These are phyloP conservation scores for Echeneis naucrates DNA, from an alignment of 2,797 vertebrate species.

Conservation along the genomic window DNA sequence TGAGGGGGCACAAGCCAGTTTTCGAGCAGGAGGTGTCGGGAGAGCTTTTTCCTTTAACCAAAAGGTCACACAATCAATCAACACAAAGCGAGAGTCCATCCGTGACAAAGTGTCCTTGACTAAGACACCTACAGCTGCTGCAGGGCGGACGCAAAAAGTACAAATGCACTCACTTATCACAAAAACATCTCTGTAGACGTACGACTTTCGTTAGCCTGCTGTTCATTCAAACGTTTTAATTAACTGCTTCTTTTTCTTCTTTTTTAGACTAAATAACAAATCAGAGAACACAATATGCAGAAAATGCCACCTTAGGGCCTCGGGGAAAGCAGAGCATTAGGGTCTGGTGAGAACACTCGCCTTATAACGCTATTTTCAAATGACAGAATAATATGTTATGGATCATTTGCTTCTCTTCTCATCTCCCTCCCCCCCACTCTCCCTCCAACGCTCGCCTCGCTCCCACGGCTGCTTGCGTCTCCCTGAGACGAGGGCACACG, in stretches of 20 bases:
- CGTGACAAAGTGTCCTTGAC: conserved; percentile 66
- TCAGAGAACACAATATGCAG: conserved; percentile 54
- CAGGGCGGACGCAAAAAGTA: neutral
- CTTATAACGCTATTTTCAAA: conserved; percentile 86
- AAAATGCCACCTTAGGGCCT: conserved; percentile 84
- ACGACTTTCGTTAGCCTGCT: conserved; percentile 46
- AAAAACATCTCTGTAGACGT: neutral
- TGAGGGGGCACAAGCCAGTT: conserved; percentile 18
- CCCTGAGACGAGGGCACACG: conserved; percentile 79
- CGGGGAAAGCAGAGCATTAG: conserved; percentile 80
- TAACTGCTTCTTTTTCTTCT: conserved; percentile 61
- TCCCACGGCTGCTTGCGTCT: conserved; percentile 47
- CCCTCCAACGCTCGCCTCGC: neutral
- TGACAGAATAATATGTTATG: conserved; percentile 92
- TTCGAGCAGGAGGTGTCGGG: conserved; percentile 44
- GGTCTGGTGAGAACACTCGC: conserved; percentile 78
- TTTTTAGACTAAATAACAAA: conserved; percentile 64
- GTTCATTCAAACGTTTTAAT: conserved; percentile 70
- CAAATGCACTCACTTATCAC: neutral
- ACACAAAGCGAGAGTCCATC: conserved; percentile 59
- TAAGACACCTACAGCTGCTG: conserved; percentile 42
- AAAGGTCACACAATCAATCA: conserved; percentile 70
- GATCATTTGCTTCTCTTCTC: conserved; percentile 88
- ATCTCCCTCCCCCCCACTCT: conserved; percentile 27
- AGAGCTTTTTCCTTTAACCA: conserved; percentile 41